A percentile compares a stretch with the other conserved stretches of the same genome.
Conservation (phyloP, 2,113 vertebrate genomes). For the Lasiurus borealis region DNA sequence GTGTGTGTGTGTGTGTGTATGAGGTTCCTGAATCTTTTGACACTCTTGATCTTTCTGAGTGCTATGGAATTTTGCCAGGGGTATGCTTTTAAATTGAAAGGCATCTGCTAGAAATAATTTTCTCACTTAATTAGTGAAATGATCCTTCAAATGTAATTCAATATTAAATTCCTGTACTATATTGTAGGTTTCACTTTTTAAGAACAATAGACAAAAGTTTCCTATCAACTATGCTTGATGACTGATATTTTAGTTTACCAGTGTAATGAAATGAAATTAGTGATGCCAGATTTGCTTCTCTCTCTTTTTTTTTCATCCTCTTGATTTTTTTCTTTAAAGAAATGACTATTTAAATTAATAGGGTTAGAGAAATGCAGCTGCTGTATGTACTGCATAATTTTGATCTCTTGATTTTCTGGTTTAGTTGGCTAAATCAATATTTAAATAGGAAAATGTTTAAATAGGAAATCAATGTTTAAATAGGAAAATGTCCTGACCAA, state of each 20-base stretch:
- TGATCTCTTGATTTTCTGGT: constrained; percentile 78
- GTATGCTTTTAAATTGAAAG: constrained; percentile 69
- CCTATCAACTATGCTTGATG: constrained; percentile 75
- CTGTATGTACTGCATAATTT: constrained; percentile 79
- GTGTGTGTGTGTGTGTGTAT: background rate
- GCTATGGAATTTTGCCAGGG: constrained; percentile 67
- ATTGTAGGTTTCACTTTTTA: constrained; percentile 73
- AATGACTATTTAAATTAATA: constrained; percentile 79
- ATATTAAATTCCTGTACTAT: constrained; percentile 78
- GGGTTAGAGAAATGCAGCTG: constrained; percentile 74
- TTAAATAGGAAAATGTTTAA: constrained; percentile 84
- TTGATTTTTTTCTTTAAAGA: constrained; percentile 77
- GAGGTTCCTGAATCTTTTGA: constrained; percentile 49
- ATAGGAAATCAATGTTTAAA: constrained; percentile 82
- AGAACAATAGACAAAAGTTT: constrained; percentile 65
- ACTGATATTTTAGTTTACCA: constrained; percentile 68
- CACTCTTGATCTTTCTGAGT: constrained; percentile 50
- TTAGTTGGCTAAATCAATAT: constrained; percentile 82
- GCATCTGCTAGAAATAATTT: constrained; percentile 78
- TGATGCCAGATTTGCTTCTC: constrained; percentile 67
- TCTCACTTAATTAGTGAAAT: constrained; percentile 75
- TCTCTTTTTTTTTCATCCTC: background rate
- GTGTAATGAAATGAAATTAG: constrained; percentile 79
- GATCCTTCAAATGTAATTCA: constrained; percentile 67
- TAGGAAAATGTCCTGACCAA: constrained; percentile 78